Evolutionary conservation across 2,888 invertebrate species (phyloP), one percentile per base, ranked within the genome.

Genomic region (Chrysolina haemoptera): DNA sequence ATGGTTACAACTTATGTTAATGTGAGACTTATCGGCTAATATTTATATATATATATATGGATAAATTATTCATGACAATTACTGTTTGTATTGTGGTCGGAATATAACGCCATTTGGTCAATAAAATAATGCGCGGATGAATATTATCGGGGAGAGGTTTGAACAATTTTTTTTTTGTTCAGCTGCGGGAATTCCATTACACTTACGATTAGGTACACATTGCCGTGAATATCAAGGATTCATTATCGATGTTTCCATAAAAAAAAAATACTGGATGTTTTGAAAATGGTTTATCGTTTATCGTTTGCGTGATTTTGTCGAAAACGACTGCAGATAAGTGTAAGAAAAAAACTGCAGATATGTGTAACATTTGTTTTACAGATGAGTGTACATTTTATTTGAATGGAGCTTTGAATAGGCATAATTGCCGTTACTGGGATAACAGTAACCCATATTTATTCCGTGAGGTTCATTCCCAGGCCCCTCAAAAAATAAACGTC

Each of bases 71-170:
- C 76, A 74, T 72, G 70, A 71, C 70, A 74, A 67, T 72, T 74
- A 73, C 66, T 77, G 78, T 78, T 78, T 78, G 78, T 78, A 76
- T 76, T 78, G 74, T 71, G 63, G 43, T 67, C n/a, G 67, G 35
- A 12, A 53, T 59, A 59, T 27, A 59, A 59, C 35, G 35, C 59
- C 59, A 35, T 27, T 59, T 35, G 35, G 59, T 27, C 53, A 67
- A 67, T 67, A 67, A 67, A 67, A 67, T 14, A 40, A 53, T 53
- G 40, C 53, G 63, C 16, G 63, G 63, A 63, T 46, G 9, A 46
- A 22, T 20, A 55, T 55, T 55, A 55, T 59, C 27, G 35, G 35
- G 59, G 59, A 35, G 59, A 35, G 35, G 14, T 59, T 59, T 14
- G 5, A 59, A 59, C 9, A 14, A 27, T 35, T 50, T 5, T 59